phyloP scores from a whole-genome alignment of 2,888 invertebrate genomes.

The Athalia rosae region DNA sequence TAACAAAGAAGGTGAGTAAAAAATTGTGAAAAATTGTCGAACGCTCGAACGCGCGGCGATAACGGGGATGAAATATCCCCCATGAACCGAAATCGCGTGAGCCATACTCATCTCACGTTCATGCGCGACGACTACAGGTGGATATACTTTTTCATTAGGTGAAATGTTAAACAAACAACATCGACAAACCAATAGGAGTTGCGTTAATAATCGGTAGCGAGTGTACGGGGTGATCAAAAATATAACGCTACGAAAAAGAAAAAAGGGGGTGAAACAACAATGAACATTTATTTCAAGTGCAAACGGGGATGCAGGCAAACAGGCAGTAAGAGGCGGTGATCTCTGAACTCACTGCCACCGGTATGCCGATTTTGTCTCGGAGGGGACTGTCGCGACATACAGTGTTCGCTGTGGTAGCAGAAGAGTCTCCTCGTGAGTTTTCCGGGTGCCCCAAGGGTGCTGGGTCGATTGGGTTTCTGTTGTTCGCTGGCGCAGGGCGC shows the following conservation, averaged over 20 bases:
- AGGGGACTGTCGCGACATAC: conserved; percentile 74
- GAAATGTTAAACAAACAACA: not conserved
- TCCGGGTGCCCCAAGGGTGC: conserved; percentile 83
- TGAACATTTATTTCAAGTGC: not conserved
- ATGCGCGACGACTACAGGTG: no score
- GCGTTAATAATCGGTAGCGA: not conserved
- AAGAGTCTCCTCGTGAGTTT: conserved; percentile 85
- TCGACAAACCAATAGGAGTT: not conserved
- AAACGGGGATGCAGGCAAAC: conserved; percentile 46
- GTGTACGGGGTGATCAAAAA: no score
- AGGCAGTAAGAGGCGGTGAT: conserved; percentile 42
- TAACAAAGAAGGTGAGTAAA: no score
- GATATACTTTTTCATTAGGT: no score
- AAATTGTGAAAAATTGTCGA: no score
- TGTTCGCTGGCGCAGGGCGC: conserved; percentile 67
- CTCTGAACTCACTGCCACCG: conserved; percentile 64
- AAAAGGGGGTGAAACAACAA: conserved; percentile 11
- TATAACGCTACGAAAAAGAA: not conserved
- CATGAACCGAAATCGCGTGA: no score
- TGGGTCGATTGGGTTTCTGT: conserved; percentile 85
- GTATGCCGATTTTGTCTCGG: conserved; percentile 52
- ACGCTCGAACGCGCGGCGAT: no score
- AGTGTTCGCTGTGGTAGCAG: conserved; percentile 88
- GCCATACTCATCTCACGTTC: no score
- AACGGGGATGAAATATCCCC: no score